Conservation (phyloP, 2,888 invertebrate species). For the Branchipolynoe longqiensis region DNA sequence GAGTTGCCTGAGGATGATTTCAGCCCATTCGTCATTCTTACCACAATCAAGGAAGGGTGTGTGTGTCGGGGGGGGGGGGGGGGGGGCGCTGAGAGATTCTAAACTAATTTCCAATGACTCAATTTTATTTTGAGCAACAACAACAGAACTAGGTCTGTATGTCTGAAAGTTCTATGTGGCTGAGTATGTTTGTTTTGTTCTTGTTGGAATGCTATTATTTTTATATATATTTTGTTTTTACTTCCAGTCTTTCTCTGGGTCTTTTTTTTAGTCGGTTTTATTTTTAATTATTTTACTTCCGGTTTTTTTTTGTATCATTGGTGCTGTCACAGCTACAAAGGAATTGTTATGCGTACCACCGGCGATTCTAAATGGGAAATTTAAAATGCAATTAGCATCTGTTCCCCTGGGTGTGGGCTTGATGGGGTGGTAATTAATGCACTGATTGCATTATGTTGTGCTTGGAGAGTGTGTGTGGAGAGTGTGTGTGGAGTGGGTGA, state of each 20-base stretch:
- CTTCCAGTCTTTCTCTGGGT: not conserved
- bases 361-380: conserved; percentile 35
- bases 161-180: not conserved
- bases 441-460: conserved; percentile 40
- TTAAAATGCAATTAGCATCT: conserved; percentile 39
- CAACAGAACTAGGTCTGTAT: not conserved
- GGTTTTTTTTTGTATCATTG: not conserved
- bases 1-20: no score
- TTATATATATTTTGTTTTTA: not conserved
- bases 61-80: no score
- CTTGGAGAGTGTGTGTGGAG: not conserved
- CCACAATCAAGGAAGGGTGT: no score
- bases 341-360: conserved; percentile 43
- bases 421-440: conserved; percentile 48
- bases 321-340: conserved; percentile 9
- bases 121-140: not conserved
- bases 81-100: no score
- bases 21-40: no score
- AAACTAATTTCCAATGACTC: no score
- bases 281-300: no score
- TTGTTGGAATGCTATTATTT: not conserved
- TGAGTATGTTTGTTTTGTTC: not conserved
- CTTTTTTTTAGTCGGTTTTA: no score
- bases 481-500: no score
- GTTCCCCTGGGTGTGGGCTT: conserved; percentile 28